These are phyloP conservation scores for Stictocephala bisonia DNA, from an alignment of 2,888 invertebrate genomes.

Conservation along the genomic window DNA sequence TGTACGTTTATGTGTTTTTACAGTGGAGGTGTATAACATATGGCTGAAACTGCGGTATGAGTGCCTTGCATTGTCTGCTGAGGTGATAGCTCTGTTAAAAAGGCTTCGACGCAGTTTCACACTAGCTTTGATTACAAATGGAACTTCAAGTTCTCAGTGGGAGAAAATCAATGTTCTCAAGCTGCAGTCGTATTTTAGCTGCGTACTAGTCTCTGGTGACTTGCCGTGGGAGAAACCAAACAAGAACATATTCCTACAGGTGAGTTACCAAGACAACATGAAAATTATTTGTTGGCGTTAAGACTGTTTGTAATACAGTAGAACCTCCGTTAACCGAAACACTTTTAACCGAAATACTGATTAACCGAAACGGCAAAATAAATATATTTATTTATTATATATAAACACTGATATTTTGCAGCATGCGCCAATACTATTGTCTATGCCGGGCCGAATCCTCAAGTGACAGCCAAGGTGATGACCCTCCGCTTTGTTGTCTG, in stretches of 20 bases:
- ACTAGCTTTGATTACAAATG: constrained; percentile 86
- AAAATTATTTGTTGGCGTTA: too few relatives aligned
- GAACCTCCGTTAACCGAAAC: too few relatives aligned
- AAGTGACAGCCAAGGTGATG: too few relatives aligned
- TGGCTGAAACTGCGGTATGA: constrained; percentile 86
- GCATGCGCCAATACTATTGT: too few relatives aligned
- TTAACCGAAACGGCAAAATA: too few relatives aligned
- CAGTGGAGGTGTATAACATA: constrained; percentile 77
- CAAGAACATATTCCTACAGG: constrained; percentile 77
- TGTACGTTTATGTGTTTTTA: neutral
- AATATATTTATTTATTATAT: too few relatives aligned
- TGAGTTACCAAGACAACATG: constrained; percentile 41
- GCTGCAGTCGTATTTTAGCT: constrained; percentile 79
- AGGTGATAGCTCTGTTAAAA: constrained; percentile 76
- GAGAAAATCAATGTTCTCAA: constrained; percentile 83
- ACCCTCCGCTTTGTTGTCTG: too few relatives aligned
- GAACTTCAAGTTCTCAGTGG: constrained; percentile 88
- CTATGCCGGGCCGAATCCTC: too few relatives aligned
- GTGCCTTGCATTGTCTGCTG: constrained; percentile 76
- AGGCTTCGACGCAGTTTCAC: constrained; percentile 79
- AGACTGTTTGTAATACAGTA: too few relatives aligned
- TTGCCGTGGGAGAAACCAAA: constrained; percentile 89
- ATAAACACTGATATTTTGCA: too few relatives aligned
- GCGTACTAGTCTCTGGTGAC: constrained; percentile 85
- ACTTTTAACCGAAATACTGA: too few relatives aligned